phyloP scores from a whole-genome alignment of 2,113 vertebrate species.

The Leucoraja erinaceus region DNA sequence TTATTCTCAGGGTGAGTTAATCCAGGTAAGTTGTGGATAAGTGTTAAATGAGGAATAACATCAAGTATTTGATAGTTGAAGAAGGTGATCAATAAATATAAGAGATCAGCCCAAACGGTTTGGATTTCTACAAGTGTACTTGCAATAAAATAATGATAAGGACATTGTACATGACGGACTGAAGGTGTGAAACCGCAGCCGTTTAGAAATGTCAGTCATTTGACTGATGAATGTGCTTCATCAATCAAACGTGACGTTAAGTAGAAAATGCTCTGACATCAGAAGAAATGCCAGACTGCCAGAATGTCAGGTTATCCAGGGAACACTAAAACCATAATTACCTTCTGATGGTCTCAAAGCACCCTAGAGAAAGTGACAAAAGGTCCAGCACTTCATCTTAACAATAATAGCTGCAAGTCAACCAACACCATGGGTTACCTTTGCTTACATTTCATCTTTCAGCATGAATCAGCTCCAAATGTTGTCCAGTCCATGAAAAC shows the following conservation, averaged over 20 bases:
- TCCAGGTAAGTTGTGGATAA: constrained; percentile 58
- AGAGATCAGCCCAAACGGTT: constrained; percentile 59
- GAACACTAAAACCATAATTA: constrained; percentile 62
- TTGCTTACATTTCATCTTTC: constrained; percentile 34
- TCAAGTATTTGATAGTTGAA: constrained; percentile 65
- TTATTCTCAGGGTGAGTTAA: constrained; percentile 43
- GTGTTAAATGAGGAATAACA: constrained; percentile 60
- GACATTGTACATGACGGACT: constrained; percentile 58
- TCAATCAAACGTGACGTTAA: constrained; percentile 63
- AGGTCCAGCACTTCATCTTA: constrained; percentile 39
- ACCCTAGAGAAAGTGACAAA: constrained; percentile 50
- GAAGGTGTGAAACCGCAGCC: constrained; percentile 63
- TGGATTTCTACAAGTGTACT: constrained; percentile 65
- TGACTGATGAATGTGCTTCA: constrained; percentile 59
- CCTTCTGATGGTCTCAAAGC: constrained; percentile 50
- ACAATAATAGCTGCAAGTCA: constrained; percentile 36
- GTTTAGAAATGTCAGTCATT: constrained; percentile 68
- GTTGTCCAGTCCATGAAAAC: constrained; percentile 29
- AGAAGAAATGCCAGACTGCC: constrained; percentile 58
- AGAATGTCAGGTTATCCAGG: constrained; percentile 57
- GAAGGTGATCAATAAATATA: constrained; percentile 63
- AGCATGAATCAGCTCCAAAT: constrained; percentile 12
- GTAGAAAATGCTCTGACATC: constrained; percentile 60
- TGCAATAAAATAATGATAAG: constrained; percentile 77
- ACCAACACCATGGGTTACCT: constrained; percentile 20